A percentile compares a stretch with the other conserved stretches of the same genome.
Evolutionary conservation across 2,888 invertebrate species (phyloP).

Genomic region (Sinopyrophorus schimmeli): DNA sequence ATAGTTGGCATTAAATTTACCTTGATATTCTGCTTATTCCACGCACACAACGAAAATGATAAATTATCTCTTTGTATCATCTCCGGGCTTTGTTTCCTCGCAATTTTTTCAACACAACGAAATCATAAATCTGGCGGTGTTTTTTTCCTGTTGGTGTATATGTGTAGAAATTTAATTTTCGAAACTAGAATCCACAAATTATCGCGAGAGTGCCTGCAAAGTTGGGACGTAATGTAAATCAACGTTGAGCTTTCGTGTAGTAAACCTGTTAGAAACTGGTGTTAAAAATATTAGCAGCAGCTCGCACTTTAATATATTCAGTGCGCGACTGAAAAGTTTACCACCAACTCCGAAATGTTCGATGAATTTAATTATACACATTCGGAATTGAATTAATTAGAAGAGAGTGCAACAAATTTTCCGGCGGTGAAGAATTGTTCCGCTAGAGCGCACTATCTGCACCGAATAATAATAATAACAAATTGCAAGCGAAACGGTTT

Average conservation of each 20-base stretch:
- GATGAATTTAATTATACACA: conserved; percentile 27
- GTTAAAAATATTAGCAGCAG: conserved; percentile 27
- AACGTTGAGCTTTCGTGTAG: conserved; percentile 14
- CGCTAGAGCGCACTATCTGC: too few species aligned
- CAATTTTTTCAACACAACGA: neutral
- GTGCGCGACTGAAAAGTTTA: conserved; percentile 23
- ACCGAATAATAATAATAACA: too few species aligned
- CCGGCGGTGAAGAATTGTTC: conserved; percentile 8
- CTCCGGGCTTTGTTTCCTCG: neutral
- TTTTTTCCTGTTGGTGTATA: conserved; percentile 13
- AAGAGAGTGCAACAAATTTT: conserved; percentile 13
- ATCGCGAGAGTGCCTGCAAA: conserved; percentile 16
- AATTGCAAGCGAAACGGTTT: too few species aligned
- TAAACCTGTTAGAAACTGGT: conserved; percentile 25
- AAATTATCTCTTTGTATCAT: too few species aligned
- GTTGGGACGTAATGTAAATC: conserved; percentile 24
- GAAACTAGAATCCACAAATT: conserved; percentile 18
- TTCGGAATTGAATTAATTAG: conserved; percentile 18
- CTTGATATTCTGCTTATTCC: conserved; percentile 25
- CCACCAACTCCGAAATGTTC: conserved; percentile 23
- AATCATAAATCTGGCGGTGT: too few species aligned
- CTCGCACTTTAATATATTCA: conserved; percentile 26
- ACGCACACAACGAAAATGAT: conserved; percentile 21
- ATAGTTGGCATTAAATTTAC: conserved; percentile 24
- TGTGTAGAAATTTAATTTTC: conserved; percentile 16